Evolutionary conservation across 2,113 vertebrate genomes (phyloP).

Genomic region (Lonchura striata): DNA sequence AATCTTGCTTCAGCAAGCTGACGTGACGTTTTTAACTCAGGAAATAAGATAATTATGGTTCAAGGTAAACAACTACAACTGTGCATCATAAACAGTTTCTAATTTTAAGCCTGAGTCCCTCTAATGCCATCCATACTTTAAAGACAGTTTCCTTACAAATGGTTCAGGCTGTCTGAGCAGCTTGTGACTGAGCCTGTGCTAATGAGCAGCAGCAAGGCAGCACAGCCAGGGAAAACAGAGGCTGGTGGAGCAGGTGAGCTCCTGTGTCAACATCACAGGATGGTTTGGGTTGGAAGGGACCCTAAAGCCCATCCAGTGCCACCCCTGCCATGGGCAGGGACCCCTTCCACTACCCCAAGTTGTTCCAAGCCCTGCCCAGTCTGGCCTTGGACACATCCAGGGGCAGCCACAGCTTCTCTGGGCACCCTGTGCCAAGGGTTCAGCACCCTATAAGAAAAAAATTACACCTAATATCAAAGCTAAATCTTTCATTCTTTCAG

Average conservation of each 20-base stretch:
- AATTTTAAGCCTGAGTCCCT: constrained; percentile 33
- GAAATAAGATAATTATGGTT: constrained; percentile 55
- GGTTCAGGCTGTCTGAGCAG: neutral
- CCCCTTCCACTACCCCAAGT: fast-evolving
- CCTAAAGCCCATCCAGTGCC: too few species aligned
- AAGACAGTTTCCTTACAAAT: neutral
- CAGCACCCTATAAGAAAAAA: neutral
- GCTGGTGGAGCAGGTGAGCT: neutral
- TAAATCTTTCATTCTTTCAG: neutral
- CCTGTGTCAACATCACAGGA: neutral
- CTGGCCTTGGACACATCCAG: neutral
- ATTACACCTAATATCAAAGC: neutral
- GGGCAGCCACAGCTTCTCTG: neutral
- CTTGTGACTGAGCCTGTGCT: neutral
- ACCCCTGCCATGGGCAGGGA: neutral
- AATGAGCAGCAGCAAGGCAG: neutral
- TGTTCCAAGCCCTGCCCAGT: fast-evolving
- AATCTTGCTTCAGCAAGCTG: constrained; percentile 36
- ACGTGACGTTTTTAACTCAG: constrained; percentile 40
- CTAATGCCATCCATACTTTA: neutral
- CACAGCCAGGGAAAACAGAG: neutral
- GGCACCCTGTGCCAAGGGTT: neutral
- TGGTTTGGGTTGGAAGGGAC: neutral
- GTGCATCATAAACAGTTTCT: constrained; percentile 25
- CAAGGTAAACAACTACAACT: constrained; percentile 61